Evolutionary conservation across 2,888 invertebrate genomes (phyloP), one percentile per base, ranked within the genome.

Genomic region (Macrosoma leucophasiata): DNA sequence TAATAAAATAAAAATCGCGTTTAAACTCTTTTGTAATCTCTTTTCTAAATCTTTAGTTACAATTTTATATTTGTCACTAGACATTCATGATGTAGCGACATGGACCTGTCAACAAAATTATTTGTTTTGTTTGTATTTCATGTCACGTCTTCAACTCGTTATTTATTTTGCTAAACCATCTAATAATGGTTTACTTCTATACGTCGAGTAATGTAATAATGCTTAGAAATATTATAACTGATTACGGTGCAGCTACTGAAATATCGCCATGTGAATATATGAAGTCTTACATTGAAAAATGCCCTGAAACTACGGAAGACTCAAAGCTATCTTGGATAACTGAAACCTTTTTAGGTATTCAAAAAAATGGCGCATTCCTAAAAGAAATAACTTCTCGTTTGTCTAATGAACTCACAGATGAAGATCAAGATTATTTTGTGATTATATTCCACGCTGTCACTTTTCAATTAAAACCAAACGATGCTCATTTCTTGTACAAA

Each of bases 171-270:
- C 21, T 33, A 33, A 35, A 33, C 15, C 22, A 3, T 22, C 20
- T 13, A 25, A 46, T 29, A 10, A 84, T 84, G 82, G 81, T 78
- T 61, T 82, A 68, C 58, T 81, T 68, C 49, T 52, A 68, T 43
- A 82, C 77, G 42, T 81, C 79, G 20, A 57, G 50, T 40, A 82
- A 82, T 48, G 64, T 81, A 9, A 82, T 65, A 66, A 56, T 67
- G 49, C 41, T 84, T 20, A 60, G 66, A 45, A 73, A 70, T 45
- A 66, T 84, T 35, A 38, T 77, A 21, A 52, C 56, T 18, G 75
- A 79, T 37, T 81, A 68, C 40, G 55, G 45, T 20, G 47, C 51
- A 19, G 36, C 56, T 2, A 51, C 32, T 17, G 77, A 78, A 29
- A 32, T 66, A 20, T 60, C 79, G 0, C 66, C 82, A 1, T 57